Evolutionary conservation across 2,113 vertebrate genomes (phyloP), one percentile per base, ranked within the genome.

Genomic region (Rhabdomys dilectus): DNA sequence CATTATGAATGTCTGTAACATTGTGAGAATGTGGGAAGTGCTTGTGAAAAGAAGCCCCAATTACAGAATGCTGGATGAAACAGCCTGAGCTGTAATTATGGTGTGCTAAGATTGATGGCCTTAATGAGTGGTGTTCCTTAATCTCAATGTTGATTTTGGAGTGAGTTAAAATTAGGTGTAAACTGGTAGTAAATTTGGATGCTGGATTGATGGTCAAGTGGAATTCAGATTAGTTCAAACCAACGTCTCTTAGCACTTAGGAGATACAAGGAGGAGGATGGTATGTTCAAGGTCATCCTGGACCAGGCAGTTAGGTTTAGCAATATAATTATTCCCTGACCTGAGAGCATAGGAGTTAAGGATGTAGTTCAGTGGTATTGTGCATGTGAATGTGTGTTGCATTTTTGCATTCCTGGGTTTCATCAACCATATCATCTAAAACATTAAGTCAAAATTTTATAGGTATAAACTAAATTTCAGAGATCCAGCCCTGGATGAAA

Each of bases 101-200:
- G 58, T 81, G 36, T 78, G 78, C 80, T 93, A 93, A 95, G 97
- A 96, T 62, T 75, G 94, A 97, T 95, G 60, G 86, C 42, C 15
- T 81, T 97, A 97, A 97, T 95, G 76, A 97, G 85, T 48, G 81
- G 85, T 84, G 91, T 91, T 95, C 82, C 73, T 96, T 95, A 89
- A 97, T 91, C 91, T 93, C 97, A 97, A 80, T 91, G 96, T 96
- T 97, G 96, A 95, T 89, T 97, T 96, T 64, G 70, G 68, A 97
- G 68, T 70, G 81, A 95, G 86, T 92, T 94, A 93, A 96, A 97
- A 96, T 96, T 88, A 96, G 90, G 68, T 48, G 60, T 89, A 76
- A 95, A 97, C 94, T 75, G 42, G 81, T 91, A 94, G 92, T 86
- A 95, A 78, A 92, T 97, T 72, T 92, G 88, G 92, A 93, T 93